Evolutionary conservation across 2,888 invertebrate genomes (phyloP), one percentile per base, ranked within the genome.

Genomic region (Andrena bucephala): DNA sequence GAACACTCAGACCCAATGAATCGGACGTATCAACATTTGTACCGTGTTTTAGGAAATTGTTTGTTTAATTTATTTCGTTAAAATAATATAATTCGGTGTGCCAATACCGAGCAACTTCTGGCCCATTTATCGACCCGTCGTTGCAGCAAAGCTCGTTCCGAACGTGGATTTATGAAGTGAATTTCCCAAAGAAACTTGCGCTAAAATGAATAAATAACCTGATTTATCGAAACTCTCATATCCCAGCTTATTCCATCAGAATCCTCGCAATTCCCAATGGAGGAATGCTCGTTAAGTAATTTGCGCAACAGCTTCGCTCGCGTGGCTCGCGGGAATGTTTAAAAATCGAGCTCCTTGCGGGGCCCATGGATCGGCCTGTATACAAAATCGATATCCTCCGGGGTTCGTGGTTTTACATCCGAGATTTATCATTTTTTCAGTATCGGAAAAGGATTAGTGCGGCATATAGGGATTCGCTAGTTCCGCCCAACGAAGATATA

Each of bases 401-500:
- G 57, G 27, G 74, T 83, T 77, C 83, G 87, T 83, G 88, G 88
- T 86, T 88, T 88, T 86, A 83, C 87, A 81, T 82, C 77, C 83
- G 79, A 85, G 85, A 88, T 88, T 84, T 88, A 86, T 87, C 85
- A 80, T 86, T 88, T 88, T 88, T 88, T 87, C 88, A 85, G 84
- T 88, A 88, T 88, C 83, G 88, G 87, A 87, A 87, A 87, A 82
- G 87, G 86, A 88, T 87, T 87, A 85, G 83, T 87, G 81, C 86
- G 86, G 86, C 83, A 86, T 84, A 81, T 81, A 83, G 86, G 87
- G 88, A 85, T 87, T 88, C 88, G 81, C 81, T 86, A 81, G 83
- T 79, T 81, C 77, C 74, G 74, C 52, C 69, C 83, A 88, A 87
- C 88, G 88, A 88, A 86, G 87, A 87, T 87, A 86, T 88, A 87